Percentiles rank a stretch among this genome's conserved stretches.
Conservation (phyloP, 1,140 invertebrate genomes). For the Ctenoplectra terminalis region DNA sequence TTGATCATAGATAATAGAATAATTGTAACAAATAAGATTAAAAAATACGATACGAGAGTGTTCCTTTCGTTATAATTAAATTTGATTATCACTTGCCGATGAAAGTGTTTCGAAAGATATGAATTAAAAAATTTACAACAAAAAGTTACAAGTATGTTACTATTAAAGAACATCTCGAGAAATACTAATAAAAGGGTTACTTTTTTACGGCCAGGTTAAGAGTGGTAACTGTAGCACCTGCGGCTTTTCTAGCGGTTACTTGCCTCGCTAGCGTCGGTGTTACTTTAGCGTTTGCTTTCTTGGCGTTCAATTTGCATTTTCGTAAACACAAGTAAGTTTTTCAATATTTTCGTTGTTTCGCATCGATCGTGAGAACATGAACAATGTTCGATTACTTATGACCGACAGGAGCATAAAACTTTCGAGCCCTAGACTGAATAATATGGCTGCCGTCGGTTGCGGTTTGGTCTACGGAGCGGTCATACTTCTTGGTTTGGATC, state of each 20-base stretch:
- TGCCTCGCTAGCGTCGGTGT: constrained; percentile 90
- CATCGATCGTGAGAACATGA: background rate
- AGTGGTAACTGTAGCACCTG: constrained; percentile 89
- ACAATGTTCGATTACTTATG: constrained; percentile 1
- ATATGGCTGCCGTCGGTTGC: constrained; percentile 97
- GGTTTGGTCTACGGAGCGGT: constrained; percentile 96
- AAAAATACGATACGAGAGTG: no score
- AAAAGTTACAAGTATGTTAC: background rate
- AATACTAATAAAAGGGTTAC: constrained; percentile 12
- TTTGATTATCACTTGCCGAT: background rate
- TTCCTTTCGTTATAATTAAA: background rate
- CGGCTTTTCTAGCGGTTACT: constrained; percentile 88
- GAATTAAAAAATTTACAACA: no score
- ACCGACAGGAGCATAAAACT: constrained; percentile 91
- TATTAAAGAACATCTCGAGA: background rate
- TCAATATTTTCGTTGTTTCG: background rate
- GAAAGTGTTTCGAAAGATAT: background rate
- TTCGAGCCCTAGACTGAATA: constrained; percentile 97
- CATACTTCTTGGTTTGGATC: constrained; percentile 94
- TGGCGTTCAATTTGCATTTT: constrained; percentile 94
- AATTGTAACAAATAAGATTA: no score
- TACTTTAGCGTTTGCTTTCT: constrained; percentile 89
- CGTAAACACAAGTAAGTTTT: constrained; percentile 90
- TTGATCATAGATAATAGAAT: background rate
- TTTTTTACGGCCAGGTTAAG: constrained; percentile 84